phyloP scores from a whole-genome alignment of 2,113 vertebrate genomes.

The Onychostruthus taczanowskii region DNA sequence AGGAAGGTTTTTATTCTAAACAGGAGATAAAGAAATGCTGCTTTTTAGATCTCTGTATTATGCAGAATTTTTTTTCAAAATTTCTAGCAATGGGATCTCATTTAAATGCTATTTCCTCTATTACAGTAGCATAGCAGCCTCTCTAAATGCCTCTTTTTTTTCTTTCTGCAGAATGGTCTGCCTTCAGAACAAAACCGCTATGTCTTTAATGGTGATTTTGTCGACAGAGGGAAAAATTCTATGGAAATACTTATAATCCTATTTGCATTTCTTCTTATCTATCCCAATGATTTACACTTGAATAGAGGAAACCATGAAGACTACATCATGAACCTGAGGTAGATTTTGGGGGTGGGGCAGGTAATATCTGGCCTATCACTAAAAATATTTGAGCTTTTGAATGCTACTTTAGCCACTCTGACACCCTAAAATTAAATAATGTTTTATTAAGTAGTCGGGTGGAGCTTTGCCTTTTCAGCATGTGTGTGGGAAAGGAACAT shows the following conservation, averaged over 20 bases:
- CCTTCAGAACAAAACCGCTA: constrained; percentile 89
- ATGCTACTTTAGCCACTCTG: neutral
- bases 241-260: constrained; percentile 89
- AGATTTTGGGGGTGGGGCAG: neutral
- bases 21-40: neutral
- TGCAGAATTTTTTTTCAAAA: neutral
- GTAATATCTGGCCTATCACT: neutral
- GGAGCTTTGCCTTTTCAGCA: neutral
- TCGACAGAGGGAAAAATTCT: constrained; percentile 93
- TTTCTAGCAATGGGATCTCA: neutral
- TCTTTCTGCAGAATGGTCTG: constrained; percentile 86
- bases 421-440: neutral
- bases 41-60: neutral
- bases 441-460: neutral
- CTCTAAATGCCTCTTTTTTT: neutral
- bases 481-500: neutral
- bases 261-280: constrained; percentile 89
- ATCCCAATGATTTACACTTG: constrained; percentile 88
- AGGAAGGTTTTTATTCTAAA: neutral
- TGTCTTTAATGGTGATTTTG: constrained; percentile 96
- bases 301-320: constrained; percentile 98
- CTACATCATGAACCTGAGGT: constrained; percentile 95
- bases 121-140: neutral
- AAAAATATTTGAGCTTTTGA: neutral
- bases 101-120: neutral